A percentile compares a stretch with the other conserved stretches of the same genome.
These are phyloP conservation scores for Coenobita brevimanus DNA, from an alignment of 1,140 invertebrate genomes.

Conservation along the genomic window DNA sequence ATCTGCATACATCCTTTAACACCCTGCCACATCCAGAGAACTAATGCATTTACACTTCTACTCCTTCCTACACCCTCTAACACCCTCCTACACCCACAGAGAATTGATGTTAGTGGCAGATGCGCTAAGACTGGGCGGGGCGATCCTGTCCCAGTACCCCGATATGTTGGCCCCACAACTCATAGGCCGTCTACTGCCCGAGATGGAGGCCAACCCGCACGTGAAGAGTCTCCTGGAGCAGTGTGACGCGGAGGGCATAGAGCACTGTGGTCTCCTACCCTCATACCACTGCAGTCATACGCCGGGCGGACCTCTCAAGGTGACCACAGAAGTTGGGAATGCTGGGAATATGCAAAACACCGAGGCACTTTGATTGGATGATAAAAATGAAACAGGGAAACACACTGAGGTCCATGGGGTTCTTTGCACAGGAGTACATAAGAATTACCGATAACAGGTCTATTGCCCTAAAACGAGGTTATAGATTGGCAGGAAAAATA, in stretches of 20 bases:
- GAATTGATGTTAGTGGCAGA: slow-evolving; percentile 96
- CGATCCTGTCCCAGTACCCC: slow-evolving; percentile 91
- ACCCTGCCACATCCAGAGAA: too few relatives aligned
- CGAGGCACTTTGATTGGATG: too few relatives aligned
- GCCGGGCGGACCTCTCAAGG: slow-evolving; percentile 96
- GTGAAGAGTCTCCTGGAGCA: slow-evolving; percentile 90
- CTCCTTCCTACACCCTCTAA: background rate
- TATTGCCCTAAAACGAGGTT: too few relatives aligned
- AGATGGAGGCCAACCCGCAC: slow-evolving; percentile 88
- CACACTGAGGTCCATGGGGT: too few relatives aligned
- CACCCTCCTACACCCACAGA: slow-evolving; percentile 74
- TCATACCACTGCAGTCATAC: slow-evolving; percentile 97
- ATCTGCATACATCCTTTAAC: too few relatives aligned
- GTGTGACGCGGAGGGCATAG: slow-evolving; percentile 89
- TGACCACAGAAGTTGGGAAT: slow-evolving; percentile 73
- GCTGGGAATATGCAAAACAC: too few relatives aligned
- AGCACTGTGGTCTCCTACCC: slow-evolving; percentile 92
- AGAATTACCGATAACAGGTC: too few relatives aligned
- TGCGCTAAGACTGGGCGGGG: slow-evolving; percentile 91
- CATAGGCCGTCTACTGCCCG: slow-evolving; percentile 92
- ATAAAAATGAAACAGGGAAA: too few relatives aligned
- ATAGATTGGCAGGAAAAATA: too few relatives aligned
- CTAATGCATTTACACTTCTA: background rate
- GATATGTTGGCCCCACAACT: slow-evolving; percentile 97
- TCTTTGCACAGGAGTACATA: too few relatives aligned